Evolutionary conservation across 2,888 invertebrate genomes (phyloP), one percentile per base, ranked within the genome.

Genomic region (Polyommatus iphigenia): DNA sequence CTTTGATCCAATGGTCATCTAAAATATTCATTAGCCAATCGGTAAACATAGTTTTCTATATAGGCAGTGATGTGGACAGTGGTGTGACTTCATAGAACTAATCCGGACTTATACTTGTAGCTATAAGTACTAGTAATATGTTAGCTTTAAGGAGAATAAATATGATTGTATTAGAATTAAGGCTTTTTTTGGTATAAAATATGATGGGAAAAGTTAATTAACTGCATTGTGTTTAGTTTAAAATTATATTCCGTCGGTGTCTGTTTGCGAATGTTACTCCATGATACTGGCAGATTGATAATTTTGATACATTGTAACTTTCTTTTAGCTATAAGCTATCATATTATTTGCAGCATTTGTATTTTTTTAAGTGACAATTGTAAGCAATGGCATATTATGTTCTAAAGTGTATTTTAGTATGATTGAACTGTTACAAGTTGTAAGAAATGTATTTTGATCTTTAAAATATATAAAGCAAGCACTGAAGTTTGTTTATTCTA

Each of bases 401-500:
- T 88, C 88, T 83, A 88, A 89, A 89, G 89, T 90, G 89, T 90
- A 91, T 90, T 91, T 90, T 90, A 87, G 89, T 89, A 91, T 91
- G 90, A 91, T 91, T 90, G 90, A 90, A 91, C 88, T 93, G 92
- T 93, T 93, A 89, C 83, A 87, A 90, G 89, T 90, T 93, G 88
- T 91, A 90, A 91, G 89, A 92, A 92, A 90, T 92, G 91, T 92
- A 92, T 93, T 93, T 93, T 92, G 91, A 91, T 90, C 91, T 92
- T 92, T 89, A 88, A 92, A 93, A 92, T 93, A 93, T 92, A 93
- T 90, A 89, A 87, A 89, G 85, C 86, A 90, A 90, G 85, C 84
- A 86, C 85, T 85, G 84, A 82, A 78, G 81, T 85, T 81, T 84
- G 82, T 85, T 87, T 84, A 83, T 85, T 86, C 82, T 82, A 81